These are phyloP conservation scores for Clarias batrachus DNA, from an alignment of 2,113 vertebrate genomes.

Conservation along the genomic window DNA sequence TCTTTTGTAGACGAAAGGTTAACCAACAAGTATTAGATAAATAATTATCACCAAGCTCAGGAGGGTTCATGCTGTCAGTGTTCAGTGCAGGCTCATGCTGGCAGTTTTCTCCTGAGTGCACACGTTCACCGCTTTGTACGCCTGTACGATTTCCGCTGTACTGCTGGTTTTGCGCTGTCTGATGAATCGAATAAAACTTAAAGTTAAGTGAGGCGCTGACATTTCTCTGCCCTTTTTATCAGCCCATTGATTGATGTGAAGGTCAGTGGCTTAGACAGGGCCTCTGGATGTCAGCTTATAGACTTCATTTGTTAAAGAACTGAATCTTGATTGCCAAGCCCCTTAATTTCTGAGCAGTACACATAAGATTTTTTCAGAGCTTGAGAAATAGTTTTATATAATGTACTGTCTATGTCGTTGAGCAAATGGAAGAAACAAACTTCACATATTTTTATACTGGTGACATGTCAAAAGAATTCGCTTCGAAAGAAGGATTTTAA, in stretches of 20 bases:
- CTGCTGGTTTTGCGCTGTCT: conserved; percentile 60
- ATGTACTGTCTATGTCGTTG: background rate
- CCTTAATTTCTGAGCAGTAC: conserved; percentile 18
- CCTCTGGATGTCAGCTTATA: conserved; percentile 56
- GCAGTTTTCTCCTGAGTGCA: conserved; percentile 44
- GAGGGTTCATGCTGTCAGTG: conserved; percentile 47
- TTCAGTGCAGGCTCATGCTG: background rate
- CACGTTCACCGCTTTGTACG: conserved; percentile 33
- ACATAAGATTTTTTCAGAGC: background rate
- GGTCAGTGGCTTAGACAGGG: conserved; percentile 61
- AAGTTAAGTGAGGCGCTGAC: conserved; percentile 63
- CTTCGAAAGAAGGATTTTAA: background rate
- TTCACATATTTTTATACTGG: background rate
- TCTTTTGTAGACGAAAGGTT: conserved; percentile 67
- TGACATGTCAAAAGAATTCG: no score
- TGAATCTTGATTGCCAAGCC: conserved; percentile 63
- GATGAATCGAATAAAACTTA: conserved; percentile 64
- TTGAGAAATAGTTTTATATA: conserved; percentile 3
- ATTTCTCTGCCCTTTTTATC: conserved; percentile 74
- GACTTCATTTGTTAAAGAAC: conserved; percentile 67
- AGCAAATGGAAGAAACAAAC: background rate
- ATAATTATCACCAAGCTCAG: conserved; percentile 61
- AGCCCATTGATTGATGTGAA: conserved; percentile 68
- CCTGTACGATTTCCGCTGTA: conserved; percentile 19
- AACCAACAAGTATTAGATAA: conserved; percentile 66